These are phyloP conservation scores for Galleria mellonella DNA, from an alignment of 1,140 invertebrate genomes.

Conservation along the genomic window DNA sequence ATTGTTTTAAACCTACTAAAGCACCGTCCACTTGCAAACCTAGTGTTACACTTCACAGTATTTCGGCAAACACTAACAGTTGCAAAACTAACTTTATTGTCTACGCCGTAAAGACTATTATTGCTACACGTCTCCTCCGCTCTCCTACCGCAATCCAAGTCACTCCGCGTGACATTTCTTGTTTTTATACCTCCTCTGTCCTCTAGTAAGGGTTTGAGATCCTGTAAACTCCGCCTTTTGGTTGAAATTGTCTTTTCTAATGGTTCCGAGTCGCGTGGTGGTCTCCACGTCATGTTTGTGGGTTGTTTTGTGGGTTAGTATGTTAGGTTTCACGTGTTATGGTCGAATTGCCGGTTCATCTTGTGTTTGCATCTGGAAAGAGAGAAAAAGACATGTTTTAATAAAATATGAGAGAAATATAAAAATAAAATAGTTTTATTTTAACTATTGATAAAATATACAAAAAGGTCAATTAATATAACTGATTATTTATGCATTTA, in stretches of 20 bases:
- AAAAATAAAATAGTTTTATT: too few species aligned
- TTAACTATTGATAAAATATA: too few species aligned
- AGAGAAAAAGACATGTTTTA: slow-evolving; percentile 12
- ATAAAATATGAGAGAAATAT: too few species aligned
- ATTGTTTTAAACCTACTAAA: slow-evolving; percentile 51
- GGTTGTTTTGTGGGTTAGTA: slow-evolving; percentile 11
- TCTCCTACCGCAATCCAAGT: background rate
- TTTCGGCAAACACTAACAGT: slow-evolving; percentile 34
- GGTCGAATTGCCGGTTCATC: slow-evolving; percentile 56
- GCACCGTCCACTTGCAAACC: slow-evolving; percentile 24
- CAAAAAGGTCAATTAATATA: too few species aligned
- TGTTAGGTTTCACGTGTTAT: slow-evolving; percentile 18
- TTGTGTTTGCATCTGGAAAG: slow-evolving; percentile 55
- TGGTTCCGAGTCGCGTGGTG: slow-evolving; percentile 22
- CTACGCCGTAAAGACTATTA: slow-evolving; percentile 38
- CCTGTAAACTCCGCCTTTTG: slow-evolving; percentile 46
- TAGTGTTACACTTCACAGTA: slow-evolving; percentile 30
- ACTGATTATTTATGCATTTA: too few species aligned
- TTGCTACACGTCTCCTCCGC: slow-evolving; percentile 22
- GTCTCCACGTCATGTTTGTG: slow-evolving; percentile 33
- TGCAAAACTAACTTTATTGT: slow-evolving; percentile 29
- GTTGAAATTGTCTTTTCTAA: slow-evolving; percentile 44
- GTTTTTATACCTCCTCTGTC: slow-evolving; percentile 52
- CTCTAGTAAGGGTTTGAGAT: slow-evolving; percentile 59
- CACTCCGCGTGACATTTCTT: slow-evolving; percentile 9